Conservation (phyloP, 2,113 vertebrate genomes). For the Oceanodroma tethys region DNA sequence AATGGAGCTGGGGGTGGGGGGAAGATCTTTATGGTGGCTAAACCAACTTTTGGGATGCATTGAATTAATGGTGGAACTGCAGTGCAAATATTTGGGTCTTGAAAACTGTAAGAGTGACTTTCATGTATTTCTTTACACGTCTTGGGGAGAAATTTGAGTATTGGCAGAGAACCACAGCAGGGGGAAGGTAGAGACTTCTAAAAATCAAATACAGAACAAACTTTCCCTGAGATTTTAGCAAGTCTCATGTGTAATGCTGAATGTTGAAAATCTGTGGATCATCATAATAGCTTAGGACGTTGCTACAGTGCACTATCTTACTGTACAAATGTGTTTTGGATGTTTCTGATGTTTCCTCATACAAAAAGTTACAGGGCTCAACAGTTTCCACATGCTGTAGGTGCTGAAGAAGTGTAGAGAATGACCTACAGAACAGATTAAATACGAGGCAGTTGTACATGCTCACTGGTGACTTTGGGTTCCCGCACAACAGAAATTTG, state of each 20-base stretch:
- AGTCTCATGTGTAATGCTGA: background rate
- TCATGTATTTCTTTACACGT: background rate
- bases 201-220: background rate
- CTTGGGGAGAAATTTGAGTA: background rate
- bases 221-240: background rate
- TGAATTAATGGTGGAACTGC: background rate
- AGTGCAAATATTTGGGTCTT: background rate
- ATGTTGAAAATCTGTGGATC: background rate
- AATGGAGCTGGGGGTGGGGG: background rate
- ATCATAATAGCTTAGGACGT: background rate
- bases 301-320: background rate
- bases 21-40: background rate
- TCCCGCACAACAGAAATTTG: background rate
- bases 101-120: background rate
- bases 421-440: background rate
- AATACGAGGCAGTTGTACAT: fast-evolving
- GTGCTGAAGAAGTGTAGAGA: background rate
- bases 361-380: background rate
- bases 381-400: background rate
- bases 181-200: background rate
- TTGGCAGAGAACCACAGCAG: background rate
- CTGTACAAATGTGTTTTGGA: background rate
- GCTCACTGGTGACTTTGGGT: background rate
- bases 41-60: background rate
- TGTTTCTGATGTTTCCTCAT: background rate